A percentile compares a stretch with the other conserved stretches of the same genome.
Evolutionary conservation across 23 tunicate genomes (phyloP).

Genomic region (Diplosoma virens): DNA sequence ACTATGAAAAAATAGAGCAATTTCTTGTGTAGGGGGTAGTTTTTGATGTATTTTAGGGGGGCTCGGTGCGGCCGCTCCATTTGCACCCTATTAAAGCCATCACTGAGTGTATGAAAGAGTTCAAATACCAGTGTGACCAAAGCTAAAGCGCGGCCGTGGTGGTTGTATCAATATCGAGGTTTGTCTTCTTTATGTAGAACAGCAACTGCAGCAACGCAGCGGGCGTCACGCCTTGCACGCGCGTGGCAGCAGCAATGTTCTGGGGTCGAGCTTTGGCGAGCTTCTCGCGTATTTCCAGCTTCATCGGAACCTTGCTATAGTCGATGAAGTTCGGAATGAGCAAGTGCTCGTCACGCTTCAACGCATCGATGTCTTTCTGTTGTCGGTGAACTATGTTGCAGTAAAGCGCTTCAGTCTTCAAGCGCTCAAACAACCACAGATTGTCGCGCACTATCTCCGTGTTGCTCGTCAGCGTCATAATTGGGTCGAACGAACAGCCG

Average conservation of each 20-base stretch:
- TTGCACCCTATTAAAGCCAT: too few relatives aligned
- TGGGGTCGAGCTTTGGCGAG: slow-evolving; percentile 66
- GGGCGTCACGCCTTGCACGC: slow-evolving; percentile 92
- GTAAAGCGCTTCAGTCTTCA: slow-evolving; percentile 54
- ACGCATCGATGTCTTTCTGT: slow-evolving; percentile 39
- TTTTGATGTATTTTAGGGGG: too few relatives aligned
- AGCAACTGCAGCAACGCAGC: slow-evolving; percentile 65
- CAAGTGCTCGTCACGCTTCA: slow-evolving; percentile 66
- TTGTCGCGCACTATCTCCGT: slow-evolving; percentile 2
- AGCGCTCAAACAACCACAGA: slow-evolving; percentile 46
- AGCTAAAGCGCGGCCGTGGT: too few relatives aligned
- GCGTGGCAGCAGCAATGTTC: slow-evolving; percentile 84
- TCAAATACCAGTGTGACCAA: too few relatives aligned
- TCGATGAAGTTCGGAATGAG: slow-evolving; percentile 62
- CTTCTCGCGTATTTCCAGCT: slow-evolving; percentile 81
- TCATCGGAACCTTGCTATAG: slow-evolving; percentile 41
- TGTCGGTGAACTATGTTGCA: slow-evolving; percentile 29
- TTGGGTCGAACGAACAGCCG: not conserved
- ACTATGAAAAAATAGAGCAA: too few relatives aligned
- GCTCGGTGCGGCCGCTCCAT: too few relatives aligned
- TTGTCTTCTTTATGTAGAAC: slow-evolving; percentile 48
- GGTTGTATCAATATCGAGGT: too few relatives aligned
- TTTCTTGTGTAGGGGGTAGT: too few relatives aligned
- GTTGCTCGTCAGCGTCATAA: not conserved
- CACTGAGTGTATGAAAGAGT: too few relatives aligned